Conservation (phyloP, 2,113 vertebrate genomes). For the Chinchilla lanigera region DNA sequence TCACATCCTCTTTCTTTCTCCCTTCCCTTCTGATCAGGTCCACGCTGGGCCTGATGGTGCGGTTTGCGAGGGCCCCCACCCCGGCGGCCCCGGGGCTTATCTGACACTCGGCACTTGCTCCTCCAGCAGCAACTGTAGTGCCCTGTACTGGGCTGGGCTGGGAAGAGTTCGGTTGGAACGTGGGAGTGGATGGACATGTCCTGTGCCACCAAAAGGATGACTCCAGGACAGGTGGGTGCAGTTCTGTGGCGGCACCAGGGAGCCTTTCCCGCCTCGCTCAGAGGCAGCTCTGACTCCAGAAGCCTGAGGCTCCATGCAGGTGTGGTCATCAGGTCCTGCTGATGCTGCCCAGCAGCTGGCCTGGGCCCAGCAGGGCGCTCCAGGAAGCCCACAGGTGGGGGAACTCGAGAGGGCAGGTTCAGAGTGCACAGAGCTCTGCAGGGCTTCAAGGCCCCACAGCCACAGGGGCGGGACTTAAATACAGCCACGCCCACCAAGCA, state of each 20-base stretch:
- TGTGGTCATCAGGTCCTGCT: accelerated
- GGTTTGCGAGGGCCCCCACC: accelerated
- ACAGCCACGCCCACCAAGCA: neutral
- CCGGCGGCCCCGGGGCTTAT: accelerated
- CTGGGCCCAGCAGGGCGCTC: neutral
- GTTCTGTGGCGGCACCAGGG: neutral
- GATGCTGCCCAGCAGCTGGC: accelerated
- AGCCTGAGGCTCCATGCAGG: accelerated
- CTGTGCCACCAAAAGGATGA: neutral
- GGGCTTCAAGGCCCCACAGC: neutral
- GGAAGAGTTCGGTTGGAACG: too few species aligned
- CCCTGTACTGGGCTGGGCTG: accelerated
- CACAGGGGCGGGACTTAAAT: neutral
- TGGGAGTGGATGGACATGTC: neutral
- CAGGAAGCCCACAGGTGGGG: neutral
- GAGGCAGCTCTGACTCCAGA: neutral
- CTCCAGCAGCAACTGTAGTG: accelerated
- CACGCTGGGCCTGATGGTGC: accelerated
- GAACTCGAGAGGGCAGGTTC: accelerated
- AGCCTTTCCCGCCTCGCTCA: neutral
- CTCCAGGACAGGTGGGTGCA: accelerated
- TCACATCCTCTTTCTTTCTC: accelerated
- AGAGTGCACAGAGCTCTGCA: neutral
- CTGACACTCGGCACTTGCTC: neutral
- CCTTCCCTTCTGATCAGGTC: neutral